A percentile compares a stretch with the other conserved stretches of the same genome.
Conservation (phyloP, 1,140 invertebrate genomes). For the Aphelinus atriplicis region DNA sequence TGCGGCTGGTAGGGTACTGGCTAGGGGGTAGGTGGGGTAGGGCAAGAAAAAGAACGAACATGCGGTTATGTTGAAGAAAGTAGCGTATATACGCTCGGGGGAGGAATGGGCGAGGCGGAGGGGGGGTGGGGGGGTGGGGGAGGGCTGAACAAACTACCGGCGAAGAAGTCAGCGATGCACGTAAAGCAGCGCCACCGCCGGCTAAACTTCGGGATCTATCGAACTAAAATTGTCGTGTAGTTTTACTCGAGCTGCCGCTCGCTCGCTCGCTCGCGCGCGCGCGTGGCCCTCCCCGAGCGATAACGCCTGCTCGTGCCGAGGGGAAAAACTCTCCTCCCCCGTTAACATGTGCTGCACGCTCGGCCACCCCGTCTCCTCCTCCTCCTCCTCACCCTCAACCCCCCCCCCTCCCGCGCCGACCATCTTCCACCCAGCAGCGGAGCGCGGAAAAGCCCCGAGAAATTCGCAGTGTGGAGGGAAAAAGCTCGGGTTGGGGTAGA, state of each 20-base stretch:
- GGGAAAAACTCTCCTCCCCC: too few relatives aligned
- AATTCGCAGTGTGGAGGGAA: slow-evolving; percentile 26
- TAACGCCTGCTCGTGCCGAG: slow-evolving; percentile 1
- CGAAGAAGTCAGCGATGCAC: slow-evolving; percentile 61
- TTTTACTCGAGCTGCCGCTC: slow-evolving; percentile 52
- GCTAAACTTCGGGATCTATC: slow-evolving; percentile 63
- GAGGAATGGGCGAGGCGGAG: slow-evolving; percentile 19
- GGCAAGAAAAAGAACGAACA: slow-evolving; percentile 39
- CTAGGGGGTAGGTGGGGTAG: slow-evolving; percentile 35
- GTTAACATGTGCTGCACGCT: not conserved
- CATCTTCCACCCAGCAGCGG: not conserved
- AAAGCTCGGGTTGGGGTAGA: slow-evolving; percentile 17
- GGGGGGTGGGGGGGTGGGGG: slow-evolving; percentile 40
- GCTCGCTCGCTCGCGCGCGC: slow-evolving; percentile 41
- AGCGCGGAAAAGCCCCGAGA: slow-evolving; percentile 4
- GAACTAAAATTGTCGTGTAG: slow-evolving; percentile 66
- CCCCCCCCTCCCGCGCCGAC: slow-evolving; percentile 30
- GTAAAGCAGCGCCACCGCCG: slow-evolving; percentile 58
- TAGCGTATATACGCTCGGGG: slow-evolving; percentile 24
- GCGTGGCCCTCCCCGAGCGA: slow-evolving; percentile 23
- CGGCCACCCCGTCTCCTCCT: slow-evolving; percentile 38
- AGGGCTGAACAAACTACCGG: slow-evolving; percentile 62
- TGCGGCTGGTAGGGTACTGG: slow-evolving; percentile 41
- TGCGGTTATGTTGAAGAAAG: slow-evolving; percentile 51
- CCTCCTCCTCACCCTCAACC: not conserved